These are phyloP conservation scores for Heteromormyrus szaboi DNA, from an alignment of 2,797 vertebrate genomes.

Conservation along the genomic window DNA sequence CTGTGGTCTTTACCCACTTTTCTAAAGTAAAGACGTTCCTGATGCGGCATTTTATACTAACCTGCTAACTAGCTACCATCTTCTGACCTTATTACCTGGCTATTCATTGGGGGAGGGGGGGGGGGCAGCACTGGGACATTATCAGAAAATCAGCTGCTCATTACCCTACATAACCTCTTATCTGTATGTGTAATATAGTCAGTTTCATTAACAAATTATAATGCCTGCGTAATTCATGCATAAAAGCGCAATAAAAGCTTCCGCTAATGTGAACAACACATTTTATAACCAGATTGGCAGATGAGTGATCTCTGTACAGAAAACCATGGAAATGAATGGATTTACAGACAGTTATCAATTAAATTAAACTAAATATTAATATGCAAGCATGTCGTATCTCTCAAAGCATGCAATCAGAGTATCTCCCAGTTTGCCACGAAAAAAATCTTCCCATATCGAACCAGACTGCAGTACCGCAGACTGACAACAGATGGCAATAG, in stretches of 20 bases:
- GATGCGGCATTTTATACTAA: neutral
- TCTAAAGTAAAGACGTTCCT: neutral
- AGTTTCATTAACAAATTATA: neutral
- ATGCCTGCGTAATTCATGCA: constrained; percentile 27
- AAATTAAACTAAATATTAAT: constrained; percentile 41
- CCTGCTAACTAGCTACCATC: neutral
- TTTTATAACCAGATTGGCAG: neutral
- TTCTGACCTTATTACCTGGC: neutral
- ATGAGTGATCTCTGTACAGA: neutral
- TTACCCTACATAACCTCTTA: neutral
- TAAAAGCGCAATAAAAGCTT: constrained; percentile 44
- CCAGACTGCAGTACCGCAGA: neutral
- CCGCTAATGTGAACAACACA: constrained; percentile 28
- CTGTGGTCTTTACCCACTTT: neutral
- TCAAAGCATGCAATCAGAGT: neutral
- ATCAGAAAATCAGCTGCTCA: neutral
- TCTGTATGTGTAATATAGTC: neutral
- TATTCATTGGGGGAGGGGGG: neutral
- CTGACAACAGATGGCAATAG: constrained; percentile 36
- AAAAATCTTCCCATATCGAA: neutral
- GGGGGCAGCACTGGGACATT: neutral
- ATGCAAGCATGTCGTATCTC: constrained; percentile 12
- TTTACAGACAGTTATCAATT: neutral
- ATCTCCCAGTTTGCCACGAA: neutral
- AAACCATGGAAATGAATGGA: constrained; percentile 17